Base-by-base conservation (phyloP, 2,888 invertebrate species). In the Lithophane ornitopus region DNA sequence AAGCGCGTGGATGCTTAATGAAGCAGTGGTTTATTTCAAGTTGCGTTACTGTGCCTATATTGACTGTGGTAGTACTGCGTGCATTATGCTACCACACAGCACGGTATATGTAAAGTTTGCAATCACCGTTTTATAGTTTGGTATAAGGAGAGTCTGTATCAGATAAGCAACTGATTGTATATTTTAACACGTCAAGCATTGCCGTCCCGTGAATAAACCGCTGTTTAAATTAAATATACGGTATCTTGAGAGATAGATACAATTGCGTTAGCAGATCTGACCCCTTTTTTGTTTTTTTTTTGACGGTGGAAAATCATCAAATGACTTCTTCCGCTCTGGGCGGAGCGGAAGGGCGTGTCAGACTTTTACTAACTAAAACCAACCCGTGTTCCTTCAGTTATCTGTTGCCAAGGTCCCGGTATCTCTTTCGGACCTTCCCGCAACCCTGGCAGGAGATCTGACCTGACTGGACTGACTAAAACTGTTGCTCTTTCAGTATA, bases 21-120 rank as follows among this genome's bases (percentile, higher is more conserved):
- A 70, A 71, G 61, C 34, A 44, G 19, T 8, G 4, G 22, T 46
- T 39, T 41, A 19, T 58, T 52, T 28, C 12, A 19, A 65, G 16
- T 82, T 56, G 34, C 16, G 9, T 44, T 61, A 56, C 83, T 78
- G n/a, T 22, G 12, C 14, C 22, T 46, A 26, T 19, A 54, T 54
- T 12, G n/a, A 65, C 82, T 78, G 1, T 61, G 68, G 14, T n/a
- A 4, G 34, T 16, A 14, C 22, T 34, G 41, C 46, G 26, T 69
- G n/a, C 65, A 73, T 73, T 59, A 65, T 84, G n/a, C n/a, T n/a
- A n/a, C n/a, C n/a, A n/a, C n/a, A n/a, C n/a, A n/a, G n/a, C n/a
- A n/a, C n/a, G n/a, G n/a, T n/a, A 34, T 14, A 46, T 16, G 46
- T 12, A 11, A 69, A 70, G 69, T 69, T 69, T n/a, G 44, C 28